Evolutionary conservation across 2,797 vertebrate genomes (phyloP).

Genomic region (Holocentrus rufus): DNA sequence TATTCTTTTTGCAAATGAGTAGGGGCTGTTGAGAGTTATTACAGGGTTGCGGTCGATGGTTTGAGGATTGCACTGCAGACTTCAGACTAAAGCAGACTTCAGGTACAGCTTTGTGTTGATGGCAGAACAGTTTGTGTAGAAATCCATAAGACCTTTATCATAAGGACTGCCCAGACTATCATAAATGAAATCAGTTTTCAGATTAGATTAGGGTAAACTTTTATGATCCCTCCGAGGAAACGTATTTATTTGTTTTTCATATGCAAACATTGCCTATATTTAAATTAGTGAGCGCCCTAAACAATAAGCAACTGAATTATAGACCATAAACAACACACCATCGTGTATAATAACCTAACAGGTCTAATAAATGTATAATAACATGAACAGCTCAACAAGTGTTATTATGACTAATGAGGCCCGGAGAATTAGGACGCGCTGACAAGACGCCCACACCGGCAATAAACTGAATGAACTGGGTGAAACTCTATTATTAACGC

Average conservation of each 20-base stretch:
- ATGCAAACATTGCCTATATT: too few relatives aligned
- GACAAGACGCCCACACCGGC: constrained; percentile 13
- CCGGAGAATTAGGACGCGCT: too few relatives aligned
- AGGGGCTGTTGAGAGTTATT: not conserved
- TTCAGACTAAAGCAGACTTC: not conserved
- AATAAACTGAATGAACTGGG: constrained; percentile 22
- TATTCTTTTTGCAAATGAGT: not conserved
- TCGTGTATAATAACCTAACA: not conserved
- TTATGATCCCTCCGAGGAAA: too few relatives aligned
- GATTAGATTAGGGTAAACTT: not conserved
- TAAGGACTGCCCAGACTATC: not conserved
- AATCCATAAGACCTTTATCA: not conserved
- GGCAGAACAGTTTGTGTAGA: not conserved
- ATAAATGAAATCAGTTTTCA: not conserved
- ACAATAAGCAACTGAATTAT: too few relatives aligned
- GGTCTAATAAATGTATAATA: not conserved
- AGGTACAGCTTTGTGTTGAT: not conserved
- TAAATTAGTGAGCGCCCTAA: too few relatives aligned
- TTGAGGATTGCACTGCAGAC: not conserved
- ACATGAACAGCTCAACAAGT: too few relatives aligned
- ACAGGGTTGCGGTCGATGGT: not conserved
- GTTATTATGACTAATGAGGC: too few relatives aligned
- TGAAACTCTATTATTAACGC: too few relatives aligned
- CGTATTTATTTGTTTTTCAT: too few relatives aligned
- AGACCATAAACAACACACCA: not conserved